Evolutionary conservation across 2,888 invertebrate species (phyloP), one percentile per base, ranked within the genome.

Genomic region (Noctuana brunneofusca): DNA sequence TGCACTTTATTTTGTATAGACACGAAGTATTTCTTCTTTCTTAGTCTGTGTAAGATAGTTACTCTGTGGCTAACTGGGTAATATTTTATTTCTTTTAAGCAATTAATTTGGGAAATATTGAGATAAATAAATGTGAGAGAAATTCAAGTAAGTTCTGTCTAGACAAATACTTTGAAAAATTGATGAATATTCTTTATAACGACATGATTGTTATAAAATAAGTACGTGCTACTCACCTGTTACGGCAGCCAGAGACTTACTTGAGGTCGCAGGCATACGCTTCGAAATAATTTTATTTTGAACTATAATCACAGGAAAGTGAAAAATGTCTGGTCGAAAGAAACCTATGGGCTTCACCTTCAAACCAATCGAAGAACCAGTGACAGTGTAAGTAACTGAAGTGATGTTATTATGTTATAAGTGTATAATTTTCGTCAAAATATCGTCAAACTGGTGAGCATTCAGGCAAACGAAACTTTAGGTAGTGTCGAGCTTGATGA

Each of bases 301-400:
- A 50, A 27, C 41, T 55, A 50, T 56, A 56, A 63, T 50, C 63
- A 27, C 38, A 50, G 49, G 56, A 50, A 30, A 30, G 30, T 55
- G 38, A 58, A 72, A 71, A 63, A 90, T 90, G 90, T 87, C 90
- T 64, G 80, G 79, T 66, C 76, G 82, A 70, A 87, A 79, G 75
- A 87, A 85, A 76, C 80, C 76, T 55, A 81, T 80, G 62, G 83
- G 41, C 81, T 14, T 83, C 84, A 41, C 74, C 67, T 83, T 90
- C 56, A 80, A 80, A 66, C 78, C 80, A 16, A n/a, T n/a, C 63
- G 82, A 83, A 66, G 86, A 87, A 70, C 84, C 84, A 73, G 86
- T 87, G 32, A 68, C 74, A 66, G 88, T 90, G 90, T 90, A 77
- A 80, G 89, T 83, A 68, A 66, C 18, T 38, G 14, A 9, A 16